Base-by-base conservation (phyloP, 2,113 vertebrate genomes). In the Vanacampus margaritifer region DNA sequence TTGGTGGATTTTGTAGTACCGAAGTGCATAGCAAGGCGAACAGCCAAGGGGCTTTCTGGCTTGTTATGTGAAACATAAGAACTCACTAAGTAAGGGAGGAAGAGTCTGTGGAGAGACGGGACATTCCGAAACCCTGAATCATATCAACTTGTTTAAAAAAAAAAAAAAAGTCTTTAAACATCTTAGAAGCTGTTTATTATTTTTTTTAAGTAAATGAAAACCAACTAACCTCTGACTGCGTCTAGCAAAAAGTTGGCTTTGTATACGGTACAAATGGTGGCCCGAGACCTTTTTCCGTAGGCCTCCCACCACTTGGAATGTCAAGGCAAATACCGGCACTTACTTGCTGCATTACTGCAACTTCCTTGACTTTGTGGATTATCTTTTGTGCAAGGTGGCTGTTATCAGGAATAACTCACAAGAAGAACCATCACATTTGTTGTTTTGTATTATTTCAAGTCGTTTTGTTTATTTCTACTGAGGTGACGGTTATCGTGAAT, bases 21-120 rank as follows among this genome's bases (percentile, higher is more conserved):
- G n/a, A 65, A 32, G 54, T 57, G 64, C 21, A 36, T 0, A 45
- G 37, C 13, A 54, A 68, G 26, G 32, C 19, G 24, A 0, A 24
- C 28, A 17, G 39, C 46, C 21, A n/a, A 59, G 19, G 12, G 5
- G 53, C 24, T 12, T 21, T 35, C 2, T 23, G 37, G 37, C 48
- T 41, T 5, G 37, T 71, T 23, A 45, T 67, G 59, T 60, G 53
- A 64, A 76, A 67, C 35, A 41, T 3, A n/a, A 28, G 24, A 50
- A 39, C 48, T 56, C 1, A 28, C 48, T 19, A 36, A 19, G 4
- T n/a, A 26, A 54, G 14, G 17, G 1, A 51, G 13, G 17, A 14
- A 41, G 5, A 35, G 35, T 64, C 21, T 5, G 23, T 48, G 9
- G 43, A 59, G 57, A 65, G 8, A 51, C 11, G 1, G 6, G 32